A percentile compares a stretch with the other conserved stretches of the same genome.
Conservation (phyloP, 2,888 invertebrate species). For the Andricus quercusramuli region DNA sequence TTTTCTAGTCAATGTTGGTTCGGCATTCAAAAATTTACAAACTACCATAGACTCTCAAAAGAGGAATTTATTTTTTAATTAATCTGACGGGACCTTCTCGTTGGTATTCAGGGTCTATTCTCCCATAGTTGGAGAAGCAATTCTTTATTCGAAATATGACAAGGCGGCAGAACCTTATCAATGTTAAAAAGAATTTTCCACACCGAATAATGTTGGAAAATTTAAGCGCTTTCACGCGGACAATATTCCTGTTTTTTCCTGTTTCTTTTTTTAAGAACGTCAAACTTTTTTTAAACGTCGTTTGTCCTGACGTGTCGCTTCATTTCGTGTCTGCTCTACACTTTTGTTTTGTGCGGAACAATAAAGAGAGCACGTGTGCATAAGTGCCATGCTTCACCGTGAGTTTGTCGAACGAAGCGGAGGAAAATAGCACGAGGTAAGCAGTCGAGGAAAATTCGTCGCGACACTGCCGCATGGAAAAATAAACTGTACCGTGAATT, state of each 20-base stretch:
- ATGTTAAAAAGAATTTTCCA: neutral
- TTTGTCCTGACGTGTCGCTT: conserved; percentile 34
- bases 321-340: conserved; percentile 18
- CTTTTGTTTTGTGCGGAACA: conserved; percentile 31
- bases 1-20: neutral
- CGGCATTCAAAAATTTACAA: too few relatives aligned
- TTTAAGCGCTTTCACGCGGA: neutral
- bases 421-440: conserved; percentile 34
- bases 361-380: conserved; percentile 34
- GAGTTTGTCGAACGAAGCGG: conserved; percentile 37
- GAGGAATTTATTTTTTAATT: too few relatives aligned
- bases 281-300: neutral
- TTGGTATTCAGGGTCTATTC: neutral
- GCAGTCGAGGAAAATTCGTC: conserved; percentile 31
- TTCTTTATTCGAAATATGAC: neutral
- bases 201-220: neutral
- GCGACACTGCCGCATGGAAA: conserved; percentile 28
- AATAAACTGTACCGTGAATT: conserved; percentile 20
- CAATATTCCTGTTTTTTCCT: neutral
- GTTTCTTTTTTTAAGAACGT: neutral
- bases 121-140: neutral
- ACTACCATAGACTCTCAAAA: too few relatives aligned
- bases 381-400: conserved; percentile 29
- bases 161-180: neutral
- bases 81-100: neutral